Percentiles rank a stretch among this genome's conserved stretches.
phyloP scores from a whole-genome alignment of 2,797 vertebrate genomes.

The Phyllotis vaccarum region DNA sequence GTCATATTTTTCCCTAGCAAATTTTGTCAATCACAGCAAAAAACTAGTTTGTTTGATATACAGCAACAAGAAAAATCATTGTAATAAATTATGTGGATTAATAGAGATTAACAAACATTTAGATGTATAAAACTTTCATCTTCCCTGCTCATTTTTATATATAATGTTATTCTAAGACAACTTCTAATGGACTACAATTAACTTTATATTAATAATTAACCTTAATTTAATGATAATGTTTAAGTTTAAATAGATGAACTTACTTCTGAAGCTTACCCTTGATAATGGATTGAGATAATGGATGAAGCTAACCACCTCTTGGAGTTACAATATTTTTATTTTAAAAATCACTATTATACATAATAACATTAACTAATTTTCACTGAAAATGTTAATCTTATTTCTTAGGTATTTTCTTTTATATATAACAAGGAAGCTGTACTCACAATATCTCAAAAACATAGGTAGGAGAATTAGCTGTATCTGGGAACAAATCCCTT shows the following conservation, averaged over 20 bases:
- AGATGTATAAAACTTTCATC: not conserved
- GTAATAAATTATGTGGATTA: not conserved
- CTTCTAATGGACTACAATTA: not conserved
- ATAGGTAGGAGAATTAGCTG: not conserved
- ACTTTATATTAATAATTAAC: not conserved
- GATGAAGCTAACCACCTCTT: not conserved
- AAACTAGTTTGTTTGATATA: not conserved
- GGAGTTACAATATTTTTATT: not conserved
- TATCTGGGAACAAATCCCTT: not conserved
- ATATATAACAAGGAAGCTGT: not conserved
- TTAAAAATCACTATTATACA: not conserved
- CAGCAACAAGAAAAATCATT: not conserved
- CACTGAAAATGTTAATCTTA: not conserved
- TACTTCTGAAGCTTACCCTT: not conserved
- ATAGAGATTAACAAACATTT: not conserved
- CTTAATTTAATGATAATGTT: not conserved
- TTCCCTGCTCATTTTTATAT: not conserved
- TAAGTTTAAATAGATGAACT: constrained; percentile 38
- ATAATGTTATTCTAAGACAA: not conserved
- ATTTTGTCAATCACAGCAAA: not conserved
- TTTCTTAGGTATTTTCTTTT: not conserved
- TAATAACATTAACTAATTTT: constrained; percentile 2
- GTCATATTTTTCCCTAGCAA: not conserved
- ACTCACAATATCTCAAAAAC: not conserved
- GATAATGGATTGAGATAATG: not conserved